Conservation (phyloP, 2,113 vertebrate genomes). For the Ammodytes dubius region DNA sequence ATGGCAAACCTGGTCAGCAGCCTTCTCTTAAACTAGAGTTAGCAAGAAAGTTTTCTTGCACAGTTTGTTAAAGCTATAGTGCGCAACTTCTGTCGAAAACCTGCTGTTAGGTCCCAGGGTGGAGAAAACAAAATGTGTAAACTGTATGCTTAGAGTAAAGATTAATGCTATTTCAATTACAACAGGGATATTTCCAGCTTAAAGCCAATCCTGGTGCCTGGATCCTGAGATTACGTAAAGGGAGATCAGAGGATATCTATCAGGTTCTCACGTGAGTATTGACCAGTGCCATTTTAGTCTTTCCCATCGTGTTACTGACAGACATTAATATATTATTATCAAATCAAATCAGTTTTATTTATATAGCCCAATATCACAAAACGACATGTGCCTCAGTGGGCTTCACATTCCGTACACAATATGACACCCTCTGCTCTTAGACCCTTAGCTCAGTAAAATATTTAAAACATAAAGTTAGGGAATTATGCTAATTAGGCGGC, state of each 20-base stretch:
- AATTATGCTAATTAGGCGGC: conserved; percentile 43
- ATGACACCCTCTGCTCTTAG: too few species aligned
- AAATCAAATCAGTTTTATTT: too few species aligned
- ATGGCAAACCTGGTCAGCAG: conserved; percentile 96
- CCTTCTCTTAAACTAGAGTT: neutral
- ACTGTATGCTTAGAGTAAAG: neutral
- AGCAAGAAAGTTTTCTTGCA: neutral
- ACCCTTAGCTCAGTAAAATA: too few species aligned
- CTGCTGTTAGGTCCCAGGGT: neutral
- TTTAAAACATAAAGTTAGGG: conserved; percentile 2
- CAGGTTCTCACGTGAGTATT: conserved; percentile 91
- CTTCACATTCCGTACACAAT: neutral
- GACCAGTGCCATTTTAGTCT: neutral
- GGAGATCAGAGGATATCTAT: conserved; percentile 95
- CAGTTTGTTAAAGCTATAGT: neutral
- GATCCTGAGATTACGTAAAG: conserved; percentile 92
- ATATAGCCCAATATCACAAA: too few species aligned
- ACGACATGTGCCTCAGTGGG: too few species aligned
- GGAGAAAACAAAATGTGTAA: conserved; percentile 8
- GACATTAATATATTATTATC: neutral
- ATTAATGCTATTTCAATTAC: conserved; percentile 23
- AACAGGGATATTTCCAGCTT: conserved; percentile 97
- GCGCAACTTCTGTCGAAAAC: too few species aligned
- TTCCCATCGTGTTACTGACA: neutral
- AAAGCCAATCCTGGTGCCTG: conserved; percentile 98